Percentiles rank a stretch among this genome's conserved stretches.
These are phyloP conservation scores for Petrocephalus microphthalmus DNA, from an alignment of 2,113 vertebrate genomes.

Conservation along the genomic window DNA sequence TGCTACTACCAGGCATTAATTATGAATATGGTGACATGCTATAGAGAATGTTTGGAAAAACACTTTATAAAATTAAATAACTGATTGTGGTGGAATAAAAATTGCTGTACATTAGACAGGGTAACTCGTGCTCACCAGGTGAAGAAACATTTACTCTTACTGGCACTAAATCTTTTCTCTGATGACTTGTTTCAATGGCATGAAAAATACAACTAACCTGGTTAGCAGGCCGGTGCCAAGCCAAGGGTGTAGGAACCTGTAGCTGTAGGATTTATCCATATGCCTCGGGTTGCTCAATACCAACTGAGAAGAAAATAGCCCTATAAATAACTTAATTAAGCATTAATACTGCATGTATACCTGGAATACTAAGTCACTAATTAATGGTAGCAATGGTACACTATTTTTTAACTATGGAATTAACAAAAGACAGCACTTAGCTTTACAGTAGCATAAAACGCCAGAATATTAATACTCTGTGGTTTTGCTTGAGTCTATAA, in stretches of 20 bases:
- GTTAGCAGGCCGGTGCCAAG: slow-evolving; percentile 78
- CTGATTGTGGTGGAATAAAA: not conserved
- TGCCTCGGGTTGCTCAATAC: slow-evolving; percentile 68
- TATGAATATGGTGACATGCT: not conserved
- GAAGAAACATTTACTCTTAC: not conserved
- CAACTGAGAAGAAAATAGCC: slow-evolving; percentile 43
- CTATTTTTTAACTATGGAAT: not conserved
- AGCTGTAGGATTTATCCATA: slow-evolving; percentile 68
- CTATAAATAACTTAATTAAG: not conserved
- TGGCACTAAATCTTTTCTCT: not conserved
- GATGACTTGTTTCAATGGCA: not conserved
- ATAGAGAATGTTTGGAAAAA: not conserved
- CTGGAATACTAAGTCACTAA: not conserved
- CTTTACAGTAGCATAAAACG: not conserved
- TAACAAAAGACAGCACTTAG: not conserved
- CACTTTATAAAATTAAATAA: not conserved
- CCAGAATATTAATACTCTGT: not conserved
- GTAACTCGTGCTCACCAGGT: not conserved
- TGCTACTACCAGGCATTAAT: not conserved
- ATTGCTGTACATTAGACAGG: not conserved
- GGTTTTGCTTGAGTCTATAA: not conserved
- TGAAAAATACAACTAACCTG: slow-evolving; percentile 48
- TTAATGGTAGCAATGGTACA: not conserved
- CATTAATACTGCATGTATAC: not conserved
- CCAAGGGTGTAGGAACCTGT: slow-evolving; percentile 72